Percentiles rank a stretch among this genome's conserved stretches.
Conservation (phyloP, 2,888 invertebrate genomes). For the Quadroppia sp. region DNA sequence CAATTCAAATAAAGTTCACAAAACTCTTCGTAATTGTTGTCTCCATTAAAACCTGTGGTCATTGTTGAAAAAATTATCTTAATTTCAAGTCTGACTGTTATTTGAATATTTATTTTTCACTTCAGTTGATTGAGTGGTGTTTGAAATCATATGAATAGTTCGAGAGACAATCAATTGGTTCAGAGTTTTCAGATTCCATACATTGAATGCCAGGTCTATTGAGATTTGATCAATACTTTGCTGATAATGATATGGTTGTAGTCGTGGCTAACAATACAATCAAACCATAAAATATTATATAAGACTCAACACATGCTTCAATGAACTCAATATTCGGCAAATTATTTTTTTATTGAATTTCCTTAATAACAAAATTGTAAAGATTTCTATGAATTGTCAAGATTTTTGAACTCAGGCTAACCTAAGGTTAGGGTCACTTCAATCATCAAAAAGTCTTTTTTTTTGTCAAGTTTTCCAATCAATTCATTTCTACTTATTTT, state of each 20-base stretch:
- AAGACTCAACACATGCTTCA: conserved; percentile 1
- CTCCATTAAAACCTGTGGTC: conserved; percentile 1
- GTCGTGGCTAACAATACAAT: conserved; percentile 3
- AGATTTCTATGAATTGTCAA: too few relatives aligned
- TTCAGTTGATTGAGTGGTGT: not conserved
- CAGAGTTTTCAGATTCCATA: not conserved
- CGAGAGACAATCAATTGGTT: not conserved
- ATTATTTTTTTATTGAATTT: not conserved
- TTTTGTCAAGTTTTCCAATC: not conserved
- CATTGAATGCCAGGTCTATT: not conserved
- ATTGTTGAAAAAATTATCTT: not conserved
- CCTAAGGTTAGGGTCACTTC: too few relatives aligned
- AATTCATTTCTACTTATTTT: too few relatives aligned
- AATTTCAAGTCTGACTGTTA: not conserved
- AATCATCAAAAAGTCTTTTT: not conserved
- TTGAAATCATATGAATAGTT: not conserved
- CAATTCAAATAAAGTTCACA: conserved; percentile 16
- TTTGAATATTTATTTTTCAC: not conserved
- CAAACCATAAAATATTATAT: conserved; percentile 8
- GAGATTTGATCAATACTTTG: not conserved
- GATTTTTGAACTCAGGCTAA: too few relatives aligned
- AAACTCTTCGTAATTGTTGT: conserved; percentile 11
- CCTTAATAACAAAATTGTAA: not conserved
- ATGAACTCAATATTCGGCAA: not conserved
- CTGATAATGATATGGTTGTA: conserved; percentile 2